phyloP scores from a whole-genome alignment of 1,140 invertebrate genomes.

The Xylocopa sonorina region DNA sequence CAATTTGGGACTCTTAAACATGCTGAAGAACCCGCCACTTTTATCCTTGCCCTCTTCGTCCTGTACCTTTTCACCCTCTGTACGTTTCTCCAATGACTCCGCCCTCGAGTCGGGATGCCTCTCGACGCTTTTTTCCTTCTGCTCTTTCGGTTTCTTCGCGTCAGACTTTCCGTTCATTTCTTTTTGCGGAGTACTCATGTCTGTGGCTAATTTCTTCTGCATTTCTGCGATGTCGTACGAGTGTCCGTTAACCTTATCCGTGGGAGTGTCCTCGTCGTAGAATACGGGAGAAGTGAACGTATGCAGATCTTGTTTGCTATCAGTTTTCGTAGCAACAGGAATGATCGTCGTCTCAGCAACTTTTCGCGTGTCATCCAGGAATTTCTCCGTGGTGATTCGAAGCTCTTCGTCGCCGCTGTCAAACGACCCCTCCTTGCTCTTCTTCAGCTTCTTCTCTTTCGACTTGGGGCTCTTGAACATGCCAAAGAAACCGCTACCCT shows the following conservation, averaged over 20 bases:
- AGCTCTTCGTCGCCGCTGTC: constrained; percentile 74
- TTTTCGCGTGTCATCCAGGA: constrained; percentile 68
- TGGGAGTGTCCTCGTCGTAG: constrained; percentile 57
- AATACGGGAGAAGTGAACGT: constrained; percentile 55
- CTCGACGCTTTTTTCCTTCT: constrained; percentile 22
- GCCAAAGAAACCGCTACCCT: constrained; percentile 65
- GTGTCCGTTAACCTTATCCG: constrained; percentile 63
- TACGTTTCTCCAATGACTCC: constrained; percentile 14
- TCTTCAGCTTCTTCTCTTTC: constrained; percentile 66
- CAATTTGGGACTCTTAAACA: constrained; percentile 76
- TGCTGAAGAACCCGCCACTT: constrained; percentile 72
- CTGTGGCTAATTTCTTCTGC: constrained; percentile 7
- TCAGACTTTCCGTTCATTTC: constrained; percentile 50
- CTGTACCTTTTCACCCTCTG: constrained; percentile 3
- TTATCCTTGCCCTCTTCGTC: constrained; percentile 65
- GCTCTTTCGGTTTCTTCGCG: neutral
- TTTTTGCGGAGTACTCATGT: constrained; percentile 9
- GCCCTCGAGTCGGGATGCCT: neutral
- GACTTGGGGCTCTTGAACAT: constrained; percentile 72
- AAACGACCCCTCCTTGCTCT: constrained; percentile 67
- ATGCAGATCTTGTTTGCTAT: constrained; percentile 41
- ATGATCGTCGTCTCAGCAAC: constrained; percentile 44
- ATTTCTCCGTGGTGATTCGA: constrained; percentile 63
- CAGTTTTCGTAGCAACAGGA: constrained; percentile 1
- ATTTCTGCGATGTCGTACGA: constrained; percentile 63